Conservation (phyloP, 2,888 invertebrate species). For the Phalera bucephala region DNA sequence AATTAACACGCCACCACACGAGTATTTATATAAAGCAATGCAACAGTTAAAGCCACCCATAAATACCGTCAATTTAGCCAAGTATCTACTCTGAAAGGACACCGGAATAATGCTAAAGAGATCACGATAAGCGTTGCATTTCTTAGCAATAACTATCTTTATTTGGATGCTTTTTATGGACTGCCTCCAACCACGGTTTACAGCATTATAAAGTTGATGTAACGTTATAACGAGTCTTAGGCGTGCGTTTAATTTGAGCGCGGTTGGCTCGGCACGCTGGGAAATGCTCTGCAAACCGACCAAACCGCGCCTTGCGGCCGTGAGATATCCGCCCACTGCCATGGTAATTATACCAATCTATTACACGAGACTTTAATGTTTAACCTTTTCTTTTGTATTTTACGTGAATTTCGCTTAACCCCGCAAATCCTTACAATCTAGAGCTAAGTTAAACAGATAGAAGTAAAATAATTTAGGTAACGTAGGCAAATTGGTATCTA, state of each 20-base stretch:
- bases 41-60: neutral
- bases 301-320: neutral
- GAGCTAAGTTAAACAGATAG: too few species aligned
- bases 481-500: neutral
- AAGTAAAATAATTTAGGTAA: too few species aligned
- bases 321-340: neutral
- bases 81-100: conserved; percentile 21
- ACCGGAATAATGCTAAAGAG: conserved; percentile 35
- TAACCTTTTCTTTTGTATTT: neutral
- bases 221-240: conserved; percentile 55
- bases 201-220: conserved; percentile 55
- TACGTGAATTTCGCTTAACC: too few species aligned
- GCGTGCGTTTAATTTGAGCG: conserved; percentile 56
- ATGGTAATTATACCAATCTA: neutral
- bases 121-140: conserved; percentile 35
- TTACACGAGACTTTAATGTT: neutral
- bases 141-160: conserved; percentile 57
- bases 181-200: conserved; percentile 49
- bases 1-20: neutral
- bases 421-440: too few species aligned
- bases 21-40: neutral
- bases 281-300: conserved; percentile 4
- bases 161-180: conserved; percentile 59
- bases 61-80: too few species aligned
- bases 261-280: conserved; percentile 23